phyloP scores from a whole-genome alignment of 1,140 invertebrate genomes.

The Pogonognathellus flavescens region DNA sequence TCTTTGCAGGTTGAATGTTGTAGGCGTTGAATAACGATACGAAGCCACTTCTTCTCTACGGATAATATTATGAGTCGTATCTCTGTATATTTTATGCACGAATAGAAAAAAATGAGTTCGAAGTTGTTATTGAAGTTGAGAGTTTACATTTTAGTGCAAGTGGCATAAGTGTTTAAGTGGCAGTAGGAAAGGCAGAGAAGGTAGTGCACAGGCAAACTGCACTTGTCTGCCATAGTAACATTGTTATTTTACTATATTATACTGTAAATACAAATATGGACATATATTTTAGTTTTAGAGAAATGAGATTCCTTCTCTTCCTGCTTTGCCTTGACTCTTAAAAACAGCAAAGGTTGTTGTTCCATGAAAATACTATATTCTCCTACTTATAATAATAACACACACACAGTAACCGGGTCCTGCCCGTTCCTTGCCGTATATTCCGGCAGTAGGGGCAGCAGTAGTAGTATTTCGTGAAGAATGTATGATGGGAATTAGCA shows the following conservation, averaged over 20 bases:
- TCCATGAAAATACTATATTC: not conserved
- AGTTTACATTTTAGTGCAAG: not conserved
- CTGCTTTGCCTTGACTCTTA: not conserved
- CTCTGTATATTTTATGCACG: too few species aligned
- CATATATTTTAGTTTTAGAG: conserved; percentile 9
- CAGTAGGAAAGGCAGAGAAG: not conserved
- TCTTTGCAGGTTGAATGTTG: too few species aligned
- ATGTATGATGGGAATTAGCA: conserved; percentile 37
- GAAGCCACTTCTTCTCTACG: too few species aligned
- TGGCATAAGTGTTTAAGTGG: not conserved
- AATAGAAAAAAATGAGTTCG: too few species aligned
- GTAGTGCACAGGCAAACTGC: not conserved
- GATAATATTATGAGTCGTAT: too few species aligned
- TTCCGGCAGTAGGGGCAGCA: not conserved
- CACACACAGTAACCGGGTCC: not conserved
- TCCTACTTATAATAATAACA: too few species aligned
- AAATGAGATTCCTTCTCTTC: not conserved
- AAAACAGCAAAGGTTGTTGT: not conserved
- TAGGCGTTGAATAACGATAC: too few species aligned
- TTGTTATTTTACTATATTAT: not conserved
- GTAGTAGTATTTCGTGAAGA: not conserved
- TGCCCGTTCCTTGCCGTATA: not conserved
- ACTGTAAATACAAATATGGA: conserved; percentile 1
- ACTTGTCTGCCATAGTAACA: too few species aligned
- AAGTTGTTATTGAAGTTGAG: too few species aligned